Conservation (phyloP, 2,888 invertebrate species). For the Drosophila sordidula region DNA sequence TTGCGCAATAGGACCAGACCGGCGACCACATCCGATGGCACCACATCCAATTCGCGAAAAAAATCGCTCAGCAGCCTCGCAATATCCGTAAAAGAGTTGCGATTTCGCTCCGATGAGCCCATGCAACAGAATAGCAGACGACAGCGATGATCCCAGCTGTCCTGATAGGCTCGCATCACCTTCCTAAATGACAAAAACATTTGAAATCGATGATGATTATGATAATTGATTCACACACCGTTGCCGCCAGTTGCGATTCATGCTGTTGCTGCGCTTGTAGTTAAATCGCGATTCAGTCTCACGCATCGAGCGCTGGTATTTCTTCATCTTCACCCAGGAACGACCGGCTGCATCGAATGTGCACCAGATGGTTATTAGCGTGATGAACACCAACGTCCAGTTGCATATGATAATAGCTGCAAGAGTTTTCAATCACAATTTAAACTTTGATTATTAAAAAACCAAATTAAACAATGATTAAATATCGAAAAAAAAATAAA, state of each 20-base stretch:
- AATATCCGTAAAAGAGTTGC: slow-evolving; percentile 94
- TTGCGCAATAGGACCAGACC: slow-evolving; percentile 92
- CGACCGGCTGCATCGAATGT: slow-evolving; percentile 94
- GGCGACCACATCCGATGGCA: slow-evolving; percentile 94
- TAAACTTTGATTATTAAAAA: no score
- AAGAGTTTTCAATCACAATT: neutral
- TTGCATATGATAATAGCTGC: slow-evolving; percentile 91
- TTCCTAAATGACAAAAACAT: slow-evolving; percentile 86
- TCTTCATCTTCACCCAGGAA: slow-evolving; percentile 96
- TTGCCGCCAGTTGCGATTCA: slow-evolving; percentile 93
- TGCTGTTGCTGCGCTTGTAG: slow-evolving; percentile 91
- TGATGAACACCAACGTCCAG: slow-evolving; percentile 90
- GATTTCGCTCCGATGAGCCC: slow-evolving; percentile 90
- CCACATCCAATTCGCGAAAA: slow-evolving; percentile 94
- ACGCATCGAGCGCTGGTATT: slow-evolving; percentile 92
- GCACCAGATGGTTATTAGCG: slow-evolving; percentile 93
- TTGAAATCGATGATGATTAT: no score
- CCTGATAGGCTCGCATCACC: slow-evolving; percentile 93
- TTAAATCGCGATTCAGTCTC: slow-evolving; percentile 91
- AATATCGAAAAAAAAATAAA: no score
- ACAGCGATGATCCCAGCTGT: slow-evolving; percentile 94
- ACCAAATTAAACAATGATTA: no score
- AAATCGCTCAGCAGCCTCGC: slow-evolving; percentile 93
- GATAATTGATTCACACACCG: slow-evolving; percentile 86
- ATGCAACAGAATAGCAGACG: slow-evolving; percentile 93